A percentile compares a stretch with the other conserved stretches of the same genome.
Conservation (phyloP, 2,113 vertebrate genomes). For the Ictalurus punctatus region DNA sequence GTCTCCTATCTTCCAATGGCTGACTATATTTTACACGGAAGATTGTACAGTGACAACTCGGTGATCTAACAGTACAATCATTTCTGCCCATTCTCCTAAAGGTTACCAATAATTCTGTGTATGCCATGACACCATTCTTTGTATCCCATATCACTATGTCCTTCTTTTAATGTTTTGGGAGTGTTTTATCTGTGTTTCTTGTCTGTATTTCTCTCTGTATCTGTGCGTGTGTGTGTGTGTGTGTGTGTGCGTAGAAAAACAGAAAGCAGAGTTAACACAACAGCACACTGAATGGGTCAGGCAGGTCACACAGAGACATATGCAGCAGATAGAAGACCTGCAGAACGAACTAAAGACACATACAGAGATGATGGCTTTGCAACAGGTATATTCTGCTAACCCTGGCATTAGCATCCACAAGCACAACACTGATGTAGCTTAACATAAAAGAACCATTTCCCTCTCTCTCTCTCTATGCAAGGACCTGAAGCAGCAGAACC, state of each 20-base stretch:
- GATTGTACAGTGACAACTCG: background rate
- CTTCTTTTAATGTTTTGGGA: background rate
- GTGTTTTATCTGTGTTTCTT: background rate
- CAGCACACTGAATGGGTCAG: constrained; percentile 79
- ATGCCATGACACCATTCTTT: background rate
- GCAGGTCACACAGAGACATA: constrained; percentile 81
- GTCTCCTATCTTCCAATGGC: background rate
- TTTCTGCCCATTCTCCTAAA: background rate
- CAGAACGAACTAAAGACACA: constrained; percentile 78
- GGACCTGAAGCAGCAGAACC: constrained; percentile 81
- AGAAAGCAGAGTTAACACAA: constrained; percentile 82
- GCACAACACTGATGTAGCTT: background rate
- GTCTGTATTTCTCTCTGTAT: background rate
- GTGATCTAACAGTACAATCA: background rate
- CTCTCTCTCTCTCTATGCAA: constrained; percentile 51
- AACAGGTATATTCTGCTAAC: constrained; percentile 67
- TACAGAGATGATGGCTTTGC: constrained; percentile 76
- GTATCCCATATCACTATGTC: background rate
- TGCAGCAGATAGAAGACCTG: constrained; percentile 84
- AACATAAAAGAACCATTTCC: background rate
- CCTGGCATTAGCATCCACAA: background rate
- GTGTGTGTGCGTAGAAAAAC: constrained; percentile 74
- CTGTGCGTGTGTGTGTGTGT: background rate
- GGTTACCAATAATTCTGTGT: background rate
- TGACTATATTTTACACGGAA: background rate